phyloP scores from a whole-genome alignment of 2,113 vertebrate species.

The Lagopus leucura region DNA sequence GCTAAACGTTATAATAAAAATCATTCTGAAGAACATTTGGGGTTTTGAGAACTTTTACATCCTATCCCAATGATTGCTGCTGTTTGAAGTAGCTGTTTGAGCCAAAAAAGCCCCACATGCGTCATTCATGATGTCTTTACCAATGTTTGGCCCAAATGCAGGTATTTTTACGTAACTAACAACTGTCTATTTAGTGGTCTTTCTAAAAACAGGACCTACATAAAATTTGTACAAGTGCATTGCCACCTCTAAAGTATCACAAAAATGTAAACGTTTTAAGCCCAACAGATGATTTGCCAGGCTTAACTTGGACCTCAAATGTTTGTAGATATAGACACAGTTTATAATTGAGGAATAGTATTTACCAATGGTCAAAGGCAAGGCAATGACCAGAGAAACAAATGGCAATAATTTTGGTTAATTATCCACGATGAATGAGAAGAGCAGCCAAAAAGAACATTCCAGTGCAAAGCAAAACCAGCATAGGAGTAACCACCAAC shows the following conservation, averaged over 20 bases:
- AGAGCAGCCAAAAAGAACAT: not conserved
- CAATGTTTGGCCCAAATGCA: not conserved
- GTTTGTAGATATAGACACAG: not conserved
- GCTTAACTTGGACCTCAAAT: not conserved
- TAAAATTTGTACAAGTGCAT: not conserved
- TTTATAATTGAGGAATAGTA: not conserved
- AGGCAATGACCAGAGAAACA: not conserved
- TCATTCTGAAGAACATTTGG: not conserved
- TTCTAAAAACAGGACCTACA: slow-evolving; percentile 49
- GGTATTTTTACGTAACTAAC: slow-evolving; percentile 19
- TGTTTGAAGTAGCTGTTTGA: slow-evolving; percentile 35
- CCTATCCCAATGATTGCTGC: not conserved
- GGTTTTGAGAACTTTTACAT: not conserved
- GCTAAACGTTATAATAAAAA: not conserved
- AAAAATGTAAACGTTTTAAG: not conserved
- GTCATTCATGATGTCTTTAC: not conserved
- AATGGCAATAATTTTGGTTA: not conserved
- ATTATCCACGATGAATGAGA: slow-evolving; percentile 7
- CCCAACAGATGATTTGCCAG: not conserved
- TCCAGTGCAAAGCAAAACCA: not conserved
- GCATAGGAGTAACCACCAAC: not conserved
- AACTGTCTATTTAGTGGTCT: slow-evolving; percentile 53
- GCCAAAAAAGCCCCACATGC: not conserved
- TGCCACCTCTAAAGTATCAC: not conserved
- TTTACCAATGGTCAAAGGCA: not conserved